Evolutionary conservation across 2,797 vertebrate species (phyloP).

Genomic region (Oryzias dopingdopingensis): DNA sequence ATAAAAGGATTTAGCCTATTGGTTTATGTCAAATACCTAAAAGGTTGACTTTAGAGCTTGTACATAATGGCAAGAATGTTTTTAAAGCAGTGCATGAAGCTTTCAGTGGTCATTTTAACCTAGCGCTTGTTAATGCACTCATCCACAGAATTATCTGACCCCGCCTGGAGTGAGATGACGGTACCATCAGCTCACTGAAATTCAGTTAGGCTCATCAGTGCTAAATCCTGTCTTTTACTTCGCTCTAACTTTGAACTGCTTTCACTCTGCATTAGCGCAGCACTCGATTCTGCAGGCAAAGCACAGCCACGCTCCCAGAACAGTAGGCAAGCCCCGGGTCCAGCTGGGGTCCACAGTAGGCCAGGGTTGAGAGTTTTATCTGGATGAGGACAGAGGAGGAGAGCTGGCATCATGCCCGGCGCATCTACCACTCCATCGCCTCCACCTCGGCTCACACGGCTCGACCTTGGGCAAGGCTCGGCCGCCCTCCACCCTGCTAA

Average conservation of each 20-base stretch:
- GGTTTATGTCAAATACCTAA: too few relatives aligned
- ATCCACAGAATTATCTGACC: background rate
- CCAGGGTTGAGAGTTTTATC: slow-evolving; percentile 53
- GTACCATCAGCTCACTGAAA: slow-evolving; percentile 22
- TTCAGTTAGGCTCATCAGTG: slow-evolving; percentile 23
- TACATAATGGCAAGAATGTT: background rate
- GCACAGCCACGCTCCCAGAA: slow-evolving; percentile 20
- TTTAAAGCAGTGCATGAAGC: background rate
- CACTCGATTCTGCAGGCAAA: slow-evolving; percentile 12
- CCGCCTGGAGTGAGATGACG: slow-evolving; percentile 1
- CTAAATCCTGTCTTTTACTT: slow-evolving; percentile 28
- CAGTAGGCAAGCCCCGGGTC: slow-evolving; percentile 29
- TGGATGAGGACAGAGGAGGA: slow-evolving; percentile 48
- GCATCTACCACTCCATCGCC: slow-evolving; percentile 44
- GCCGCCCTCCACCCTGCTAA: slow-evolving; percentile 12
- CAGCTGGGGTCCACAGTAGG: slow-evolving; percentile 44
- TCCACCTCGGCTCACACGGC: slow-evolving; percentile 53
- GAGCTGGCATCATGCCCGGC: slow-evolving; percentile 47
- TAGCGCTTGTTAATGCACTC: slow-evolving; percentile 7
- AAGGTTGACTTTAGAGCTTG: background rate
- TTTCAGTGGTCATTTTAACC: slow-evolving; percentile 14
- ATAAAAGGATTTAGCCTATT: too few relatives aligned
- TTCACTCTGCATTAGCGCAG: slow-evolving; percentile 5
- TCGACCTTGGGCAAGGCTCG: slow-evolving; percentile 59
- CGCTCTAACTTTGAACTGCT: slow-evolving; percentile 32